Evolutionary conservation across 2,113 vertebrate genomes (phyloP).

Genomic region (human): DNA sequence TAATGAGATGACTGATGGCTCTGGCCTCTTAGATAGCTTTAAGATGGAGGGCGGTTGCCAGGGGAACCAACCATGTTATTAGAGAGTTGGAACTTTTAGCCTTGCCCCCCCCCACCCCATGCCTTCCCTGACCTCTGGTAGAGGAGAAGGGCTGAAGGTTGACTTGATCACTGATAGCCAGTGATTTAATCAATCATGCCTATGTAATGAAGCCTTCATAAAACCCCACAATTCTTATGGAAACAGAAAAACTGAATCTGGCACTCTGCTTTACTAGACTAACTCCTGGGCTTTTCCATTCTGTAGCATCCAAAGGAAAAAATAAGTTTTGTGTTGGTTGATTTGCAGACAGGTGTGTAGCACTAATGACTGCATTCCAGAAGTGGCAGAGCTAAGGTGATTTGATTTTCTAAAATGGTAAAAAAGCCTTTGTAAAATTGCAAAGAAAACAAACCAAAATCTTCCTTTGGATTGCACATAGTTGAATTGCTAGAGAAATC

Average conservation of each 20-base stretch:
- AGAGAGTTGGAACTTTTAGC: not conserved
- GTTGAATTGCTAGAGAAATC: not conserved
- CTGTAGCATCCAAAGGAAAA: not conserved
- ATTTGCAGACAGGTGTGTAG: not conserved
- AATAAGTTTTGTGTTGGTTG: not conserved
- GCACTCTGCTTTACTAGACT: not conserved
- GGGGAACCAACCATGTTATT: not conserved
- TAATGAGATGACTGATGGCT: not conserved
- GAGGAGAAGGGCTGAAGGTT: not conserved
- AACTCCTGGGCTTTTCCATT: not conserved
- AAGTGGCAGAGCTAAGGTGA: not conserved
- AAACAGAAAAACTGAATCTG: not conserved
- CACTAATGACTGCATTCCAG: not conserved
- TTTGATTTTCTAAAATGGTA: not conserved
- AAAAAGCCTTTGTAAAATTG: not conserved
- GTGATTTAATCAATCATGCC: not conserved
- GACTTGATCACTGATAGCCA: not conserved
- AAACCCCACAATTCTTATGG: not conserved
- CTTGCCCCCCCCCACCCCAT: not conserved
- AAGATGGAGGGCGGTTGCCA: not conserved
- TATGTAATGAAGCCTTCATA: not conserved
- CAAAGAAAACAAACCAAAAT: not conserved
- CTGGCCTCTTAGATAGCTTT: not conserved
- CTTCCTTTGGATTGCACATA: not conserved
- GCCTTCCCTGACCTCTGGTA: not conserved